Evolutionary conservation across 2,113 vertebrate species (phyloP).

Genomic region (Neotoma lepida): DNA sequence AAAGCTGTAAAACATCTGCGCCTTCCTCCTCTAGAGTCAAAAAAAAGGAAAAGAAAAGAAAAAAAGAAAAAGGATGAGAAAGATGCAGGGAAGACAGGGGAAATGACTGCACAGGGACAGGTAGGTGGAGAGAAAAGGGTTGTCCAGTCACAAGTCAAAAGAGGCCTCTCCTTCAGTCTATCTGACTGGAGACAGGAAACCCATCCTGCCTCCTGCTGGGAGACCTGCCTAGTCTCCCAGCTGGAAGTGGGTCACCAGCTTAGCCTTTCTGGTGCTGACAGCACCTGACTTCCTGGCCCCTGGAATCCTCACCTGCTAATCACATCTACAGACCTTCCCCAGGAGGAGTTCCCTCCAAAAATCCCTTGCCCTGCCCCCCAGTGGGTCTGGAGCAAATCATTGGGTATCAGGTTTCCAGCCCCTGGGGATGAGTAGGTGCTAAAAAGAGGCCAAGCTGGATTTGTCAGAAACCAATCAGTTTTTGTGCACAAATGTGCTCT

Average conservation of each 20-base stretch:
- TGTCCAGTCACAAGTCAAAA: background rate
- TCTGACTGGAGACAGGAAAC: background rate
- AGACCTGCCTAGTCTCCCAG: background rate
- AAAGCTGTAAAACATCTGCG: background rate
- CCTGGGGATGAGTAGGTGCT: slow-evolving; percentile 72
- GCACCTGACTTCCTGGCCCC: slow-evolving; percentile 27
- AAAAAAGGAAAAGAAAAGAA: no score
- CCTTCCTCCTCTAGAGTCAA: background rate
- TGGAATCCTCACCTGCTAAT: slow-evolving; percentile 68
- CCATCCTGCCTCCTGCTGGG: background rate
- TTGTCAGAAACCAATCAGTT: slow-evolving; percentile 74
- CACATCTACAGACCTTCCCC: slow-evolving; percentile 48
- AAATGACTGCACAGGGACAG: no score
- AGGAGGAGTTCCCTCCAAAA: background rate
- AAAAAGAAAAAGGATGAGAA: background rate
- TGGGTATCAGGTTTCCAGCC: slow-evolving; percentile 70
- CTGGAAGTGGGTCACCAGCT: background rate
- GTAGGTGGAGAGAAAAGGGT: background rate
- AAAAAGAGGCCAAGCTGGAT: slow-evolving; percentile 76
- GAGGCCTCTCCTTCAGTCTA: background rate
- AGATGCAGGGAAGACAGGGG: background rate
- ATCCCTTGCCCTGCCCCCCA: background rate
- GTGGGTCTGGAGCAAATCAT: slow-evolving; percentile 73
- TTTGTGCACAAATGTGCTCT: slow-evolving; percentile 60
- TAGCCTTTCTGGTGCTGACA: background rate